These are phyloP conservation scores for Xestia ashworthii DNA, from an alignment of 2,888 invertebrate species.

Conservation along the genomic window DNA sequence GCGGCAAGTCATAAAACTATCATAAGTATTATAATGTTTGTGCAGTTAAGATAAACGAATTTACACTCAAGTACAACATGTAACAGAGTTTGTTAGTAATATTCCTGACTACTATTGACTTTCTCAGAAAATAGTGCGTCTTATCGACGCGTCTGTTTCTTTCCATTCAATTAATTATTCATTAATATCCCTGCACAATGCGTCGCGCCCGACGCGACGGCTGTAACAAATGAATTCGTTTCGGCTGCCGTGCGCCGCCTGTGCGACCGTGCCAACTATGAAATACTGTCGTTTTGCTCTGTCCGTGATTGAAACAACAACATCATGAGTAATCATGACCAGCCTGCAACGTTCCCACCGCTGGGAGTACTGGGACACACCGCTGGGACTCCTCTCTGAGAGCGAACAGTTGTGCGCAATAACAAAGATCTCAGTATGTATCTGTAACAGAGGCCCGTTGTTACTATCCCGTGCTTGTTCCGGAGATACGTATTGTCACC, in stretches of 20 bases:
- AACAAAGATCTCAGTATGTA: not conserved
- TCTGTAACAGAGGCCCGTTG: not conserved
- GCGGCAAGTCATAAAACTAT: not conserved
- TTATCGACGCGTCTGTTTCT: not conserved
- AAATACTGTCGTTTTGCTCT: not conserved
- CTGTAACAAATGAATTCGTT: constrained; percentile 21
- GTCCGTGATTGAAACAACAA: not conserved
- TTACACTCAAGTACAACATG: constrained; percentile 1
- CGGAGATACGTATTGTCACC: not conserved
- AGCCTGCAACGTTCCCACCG: not conserved
- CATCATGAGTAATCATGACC: not conserved
- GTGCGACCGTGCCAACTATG: not conserved
- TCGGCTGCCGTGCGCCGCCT: not conserved
- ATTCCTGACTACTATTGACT: constrained; percentile 30
- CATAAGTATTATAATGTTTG: not conserved
- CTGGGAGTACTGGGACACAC: not conserved
- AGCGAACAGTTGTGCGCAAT: not conserved
- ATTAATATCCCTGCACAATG: constrained; percentile 10
- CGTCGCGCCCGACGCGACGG: not conserved
- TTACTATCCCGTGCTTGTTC: not conserved
- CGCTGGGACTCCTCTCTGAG: no score
- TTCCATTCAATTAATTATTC: constrained; percentile 9
- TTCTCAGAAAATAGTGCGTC: constrained; percentile 13
- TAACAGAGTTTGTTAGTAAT: not conserved
- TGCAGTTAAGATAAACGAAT: constrained; percentile 27